phyloP scores from a whole-genome alignment of 2,888 invertebrate genomes.

The Crossocerus cetratus region DNA sequence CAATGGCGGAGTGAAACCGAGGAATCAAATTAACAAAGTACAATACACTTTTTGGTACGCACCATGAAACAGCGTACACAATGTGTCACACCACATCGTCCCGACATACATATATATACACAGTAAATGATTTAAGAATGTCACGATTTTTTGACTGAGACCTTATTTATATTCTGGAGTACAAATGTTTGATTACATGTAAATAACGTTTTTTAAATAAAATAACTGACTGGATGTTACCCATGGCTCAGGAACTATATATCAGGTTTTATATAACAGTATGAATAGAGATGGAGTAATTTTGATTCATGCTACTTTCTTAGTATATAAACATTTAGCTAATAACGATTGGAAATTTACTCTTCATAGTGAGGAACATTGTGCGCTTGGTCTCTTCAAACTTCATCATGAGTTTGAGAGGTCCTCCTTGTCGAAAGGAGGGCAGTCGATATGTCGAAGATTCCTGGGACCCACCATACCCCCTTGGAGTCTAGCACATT shows the following conservation, averaged over 20 bases:
- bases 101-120: no score
- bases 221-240: slow-evolving; percentile 12
- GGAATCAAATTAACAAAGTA: no score
- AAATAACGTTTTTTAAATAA: slow-evolving; percentile 22
- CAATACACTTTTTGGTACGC: no score
- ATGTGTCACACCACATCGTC: no score
- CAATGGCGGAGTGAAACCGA: no score
- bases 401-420: slow-evolving; percentile 22
- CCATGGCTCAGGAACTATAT: not conserved
- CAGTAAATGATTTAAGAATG: not conserved
- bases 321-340: no score
- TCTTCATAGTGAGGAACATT: not conserved
- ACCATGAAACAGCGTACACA: no score
- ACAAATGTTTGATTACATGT: slow-evolving; percentile 13
- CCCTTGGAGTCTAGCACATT: slow-evolving; percentile 79
- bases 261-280: no score
- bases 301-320: no score
- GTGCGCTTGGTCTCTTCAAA: not conserved
- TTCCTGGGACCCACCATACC: slow-evolving; percentile 86
- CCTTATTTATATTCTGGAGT: not conserved
- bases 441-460: slow-evolving; percentile 83
- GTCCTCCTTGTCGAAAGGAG: slow-evolving; percentile 79
- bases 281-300: no score
- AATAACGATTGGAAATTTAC: not conserved
- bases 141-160: not conserved